These are phyloP conservation scores for Diaphora mendica DNA, from an alignment of 2,888 invertebrate species.

Conservation along the genomic window DNA sequence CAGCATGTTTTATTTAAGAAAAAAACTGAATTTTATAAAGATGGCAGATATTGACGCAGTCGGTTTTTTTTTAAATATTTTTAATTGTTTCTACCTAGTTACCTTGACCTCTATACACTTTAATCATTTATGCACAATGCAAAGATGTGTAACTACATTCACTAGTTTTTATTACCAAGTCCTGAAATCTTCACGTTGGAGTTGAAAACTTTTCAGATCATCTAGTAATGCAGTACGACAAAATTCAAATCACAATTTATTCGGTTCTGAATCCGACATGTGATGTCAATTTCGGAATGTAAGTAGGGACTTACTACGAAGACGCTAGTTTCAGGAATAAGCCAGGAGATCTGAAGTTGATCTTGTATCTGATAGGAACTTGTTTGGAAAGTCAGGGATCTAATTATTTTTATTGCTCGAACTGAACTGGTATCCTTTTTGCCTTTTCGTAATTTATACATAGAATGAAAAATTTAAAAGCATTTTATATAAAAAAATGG, in stretches of 20 bases:
- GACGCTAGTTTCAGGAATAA: not conserved
- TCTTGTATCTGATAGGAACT: not conserved
- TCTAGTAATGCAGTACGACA: not conserved
- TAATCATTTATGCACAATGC: too few species aligned
- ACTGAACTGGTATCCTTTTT: not conserved
- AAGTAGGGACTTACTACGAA: not conserved
- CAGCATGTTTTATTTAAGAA: too few species aligned
- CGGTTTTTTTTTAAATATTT: too few species aligned
- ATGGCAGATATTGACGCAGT: too few species aligned
- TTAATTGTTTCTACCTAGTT: too few species aligned
- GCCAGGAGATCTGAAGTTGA: not conserved
- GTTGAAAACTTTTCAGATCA: too few species aligned
- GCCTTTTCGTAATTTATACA: not conserved
- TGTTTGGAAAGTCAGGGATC: not conserved
- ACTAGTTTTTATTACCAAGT: too few species aligned
- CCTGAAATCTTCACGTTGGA: too few species aligned
- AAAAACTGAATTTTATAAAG: too few species aligned
- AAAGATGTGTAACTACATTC: too few species aligned
- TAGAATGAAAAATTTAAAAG: not conserved
- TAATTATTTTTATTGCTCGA: constrained; percentile 1
- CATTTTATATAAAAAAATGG: not conserved
- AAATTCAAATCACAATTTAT: not conserved
- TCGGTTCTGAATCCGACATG: not conserved
- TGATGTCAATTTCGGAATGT: not conserved
- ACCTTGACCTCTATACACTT: too few species aligned